Conservation (phyloP, 1,140 invertebrate species). For the Diuraphis noxia region DNA sequence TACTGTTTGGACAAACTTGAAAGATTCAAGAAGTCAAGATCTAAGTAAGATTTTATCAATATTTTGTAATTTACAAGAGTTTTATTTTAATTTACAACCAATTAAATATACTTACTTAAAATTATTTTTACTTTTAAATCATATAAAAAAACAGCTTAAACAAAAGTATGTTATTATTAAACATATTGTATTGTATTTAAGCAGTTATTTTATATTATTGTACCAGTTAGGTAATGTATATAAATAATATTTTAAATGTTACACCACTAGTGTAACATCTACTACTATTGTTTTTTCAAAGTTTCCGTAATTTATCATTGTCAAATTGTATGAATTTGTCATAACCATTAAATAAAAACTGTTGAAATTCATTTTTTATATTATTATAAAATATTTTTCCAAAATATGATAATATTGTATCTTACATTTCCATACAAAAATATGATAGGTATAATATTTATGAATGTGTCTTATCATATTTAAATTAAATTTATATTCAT, state of each 20-base stretch:
- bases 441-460: background rate
- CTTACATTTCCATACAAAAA: background rate
- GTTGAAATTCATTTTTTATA: background rate
- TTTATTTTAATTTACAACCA: no score
- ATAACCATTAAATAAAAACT: background rate
- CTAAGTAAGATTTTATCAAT: background rate
- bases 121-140: no score
- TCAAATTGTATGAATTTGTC: background rate
- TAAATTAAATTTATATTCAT: background rate
- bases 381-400: no score
- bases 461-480: background rate
- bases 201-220: no score
- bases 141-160: no score
- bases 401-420: background rate
- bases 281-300: background rate
- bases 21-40: background rate
- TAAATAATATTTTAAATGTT: background rate
- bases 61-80: no score
- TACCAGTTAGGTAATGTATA: background rate
- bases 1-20: background rate
- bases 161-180: no score
- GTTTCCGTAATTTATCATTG: no score
- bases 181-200: no score
- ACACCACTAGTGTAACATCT: background rate
- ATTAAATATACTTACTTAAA: no score